Base-by-base conservation (phyloP, 2,113 vertebrate genomes). In the Alosa alosa region DNA sequence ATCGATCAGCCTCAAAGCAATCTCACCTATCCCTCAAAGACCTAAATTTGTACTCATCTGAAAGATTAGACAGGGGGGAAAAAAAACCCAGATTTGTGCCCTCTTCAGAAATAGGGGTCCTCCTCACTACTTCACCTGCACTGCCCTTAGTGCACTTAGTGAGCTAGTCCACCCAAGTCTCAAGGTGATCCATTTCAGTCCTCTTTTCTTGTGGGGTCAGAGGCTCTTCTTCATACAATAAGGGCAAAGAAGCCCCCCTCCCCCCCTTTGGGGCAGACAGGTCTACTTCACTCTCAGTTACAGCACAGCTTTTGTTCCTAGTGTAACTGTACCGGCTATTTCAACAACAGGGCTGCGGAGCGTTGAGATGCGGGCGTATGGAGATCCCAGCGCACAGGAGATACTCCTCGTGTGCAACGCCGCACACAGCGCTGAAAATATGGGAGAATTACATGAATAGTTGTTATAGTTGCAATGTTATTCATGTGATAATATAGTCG, bases 201-300 rank as follows among this genome's bases (percentile, higher is more conserved):
- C 72, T 36, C 13, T 39, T 72, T 72, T 39, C 72, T 78, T 39
- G 36, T 78, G 31, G 36, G 64, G 72, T 78, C 72, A 17, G 25
- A 36, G 72, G 11, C 72, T 78, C 72, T 18, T 41, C 10, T 18
- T 17, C 31, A 36, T 5, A 41, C 72, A 78, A 78, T 78, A 17
- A 36, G 2, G 25, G 31, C 5, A 78, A 41, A 78, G 72, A 39
- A 78, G 72, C 72, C 25, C 25, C 64, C 9, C 9, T 8, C 25
- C 64, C n/a, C 2, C n/a, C 57, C 18, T 9, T 68, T 68, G 64
- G 64, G 9, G 64, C 64, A 31, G 72, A 78, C 72, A 39, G 36
- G 72, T 78, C 36, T 78, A 39, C 72, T 78, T 78, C 36, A 36
- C 72, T 78, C 72, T 78, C 72, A 78, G 72, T 78, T 78, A 78